Conservation (phyloP, 2,113 vertebrate species). For the Campylomormyrus tamandua region DNA sequence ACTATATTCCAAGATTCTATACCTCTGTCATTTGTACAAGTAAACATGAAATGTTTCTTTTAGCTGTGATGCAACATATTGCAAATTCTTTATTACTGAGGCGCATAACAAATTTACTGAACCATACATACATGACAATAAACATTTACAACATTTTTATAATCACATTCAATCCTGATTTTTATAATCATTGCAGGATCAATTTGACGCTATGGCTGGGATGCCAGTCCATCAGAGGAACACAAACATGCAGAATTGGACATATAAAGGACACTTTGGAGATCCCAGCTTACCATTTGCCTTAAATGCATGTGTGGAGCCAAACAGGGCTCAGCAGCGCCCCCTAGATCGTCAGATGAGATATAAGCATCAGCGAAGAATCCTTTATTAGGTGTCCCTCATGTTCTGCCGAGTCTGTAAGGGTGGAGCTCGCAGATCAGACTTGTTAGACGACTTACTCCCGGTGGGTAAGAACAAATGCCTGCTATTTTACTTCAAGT, state of each 20-base stretch:
- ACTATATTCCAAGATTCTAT: background rate
- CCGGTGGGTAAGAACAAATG: background rate
- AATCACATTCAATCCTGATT: background rate
- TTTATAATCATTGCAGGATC: background rate
- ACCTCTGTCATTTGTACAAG: background rate
- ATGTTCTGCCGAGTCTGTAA: background rate
- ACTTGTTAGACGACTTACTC: background rate
- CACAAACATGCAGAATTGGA: background rate
- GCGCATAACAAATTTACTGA: background rate
- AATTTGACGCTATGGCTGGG: background rate
- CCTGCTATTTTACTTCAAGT: background rate
- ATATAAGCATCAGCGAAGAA: background rate
- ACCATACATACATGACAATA: background rate
- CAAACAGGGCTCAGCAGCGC: background rate
- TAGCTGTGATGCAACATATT: background rate
- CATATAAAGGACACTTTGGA: background rate
- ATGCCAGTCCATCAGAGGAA: background rate
- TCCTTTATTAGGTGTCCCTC: background rate
- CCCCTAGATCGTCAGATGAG: background rate
- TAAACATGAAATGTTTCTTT: background rate
- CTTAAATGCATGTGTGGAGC: background rate
- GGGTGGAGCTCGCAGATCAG: background rate
- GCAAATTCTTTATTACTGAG: background rate
- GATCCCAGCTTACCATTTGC: background rate
- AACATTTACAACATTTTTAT: background rate